Evolutionary conservation across 2,888 invertebrate species (phyloP), one percentile per base, ranked within the genome.

Genomic region (Thysanoteuthis rhombus): DNA sequence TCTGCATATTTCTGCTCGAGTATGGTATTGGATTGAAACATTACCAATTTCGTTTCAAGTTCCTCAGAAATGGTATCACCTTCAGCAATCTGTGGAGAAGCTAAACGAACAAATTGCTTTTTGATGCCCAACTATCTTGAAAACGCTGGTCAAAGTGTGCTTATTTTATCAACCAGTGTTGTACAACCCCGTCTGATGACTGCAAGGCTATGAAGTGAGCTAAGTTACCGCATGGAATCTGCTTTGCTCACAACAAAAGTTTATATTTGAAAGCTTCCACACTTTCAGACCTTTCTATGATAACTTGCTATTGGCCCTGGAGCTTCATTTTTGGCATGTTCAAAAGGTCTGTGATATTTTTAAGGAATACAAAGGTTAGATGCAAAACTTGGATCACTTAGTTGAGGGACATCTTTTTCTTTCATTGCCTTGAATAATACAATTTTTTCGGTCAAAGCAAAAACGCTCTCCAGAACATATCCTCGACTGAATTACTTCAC

Each of bases 1-100:
- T 36, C 38, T 89, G 89, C n/a, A 89, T 89, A 89, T 89, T 89
- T 89, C 89, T 89, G 89, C n/a, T 89, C 32, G 32, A 89, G 89
- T 89, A 89, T 89, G 32, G 89, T 89, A 38, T 89, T 32, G 32
- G 32, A 89, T 1, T 89, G 89, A 89, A 89, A 32, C 38, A 28
- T 32, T 19, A 89, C 32, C 38, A 89, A 89, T 16, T 89, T 25
- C 38, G 3, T 16, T 3, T 89, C 32, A 89, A n/a, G 3, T 89
- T 89, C 32, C n/a, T 89, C 3, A n/a, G 89, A 89, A 89, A 38
- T 89, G 38, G 0, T 89, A 89, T 38, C 89, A n/a, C 3, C n/a
- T 16, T 89, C 25, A 12, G 32, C 32, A 32, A 32, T n/a, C 89
- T 28, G 89, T 89, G 32, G n/a, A 89, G 25, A 28, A 89, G 38